phyloP scores from a whole-genome alignment of 1,140 invertebrate species.

The Tenebrio molitor region DNA sequence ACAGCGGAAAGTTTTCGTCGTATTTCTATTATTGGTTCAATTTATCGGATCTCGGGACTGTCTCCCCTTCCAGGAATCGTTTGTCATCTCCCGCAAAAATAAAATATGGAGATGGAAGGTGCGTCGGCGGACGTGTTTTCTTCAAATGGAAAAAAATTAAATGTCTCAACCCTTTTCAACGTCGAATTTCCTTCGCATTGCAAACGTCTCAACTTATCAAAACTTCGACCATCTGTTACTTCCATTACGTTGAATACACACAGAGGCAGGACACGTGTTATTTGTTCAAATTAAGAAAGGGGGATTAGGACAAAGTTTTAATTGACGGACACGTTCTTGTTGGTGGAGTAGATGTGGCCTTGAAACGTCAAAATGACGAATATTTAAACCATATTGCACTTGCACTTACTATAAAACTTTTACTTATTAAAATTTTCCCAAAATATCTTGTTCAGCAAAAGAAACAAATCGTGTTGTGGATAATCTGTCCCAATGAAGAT shows the following conservation, averaged over 20 bases:
- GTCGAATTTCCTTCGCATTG: slow-evolving; percentile 19
- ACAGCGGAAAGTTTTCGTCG: slow-evolving; percentile 23
- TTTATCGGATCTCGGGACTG: slow-evolving; percentile 16
- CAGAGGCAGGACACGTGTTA: slow-evolving; percentile 15
- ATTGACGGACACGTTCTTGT: too few relatives aligned
- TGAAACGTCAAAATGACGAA: too few relatives aligned
- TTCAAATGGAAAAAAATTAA: slow-evolving; percentile 1
- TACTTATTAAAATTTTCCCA: too few relatives aligned
- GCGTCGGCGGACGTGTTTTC: neutral
- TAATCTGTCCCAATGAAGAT: too few relatives aligned
- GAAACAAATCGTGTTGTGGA: too few relatives aligned
- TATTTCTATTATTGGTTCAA: slow-evolving; percentile 38
- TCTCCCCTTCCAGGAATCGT: neutral
- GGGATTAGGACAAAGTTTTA: slow-evolving; percentile 33
- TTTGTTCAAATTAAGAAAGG: slow-evolving; percentile 3
- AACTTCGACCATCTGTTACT: slow-evolving; percentile 22
- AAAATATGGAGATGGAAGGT: neutral
- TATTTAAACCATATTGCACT: too few relatives aligned
- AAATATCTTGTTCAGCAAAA: too few relatives aligned
- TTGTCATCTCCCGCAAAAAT: slow-evolving; percentile 11
- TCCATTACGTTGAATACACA: slow-evolving; percentile 25
- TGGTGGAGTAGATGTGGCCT: too few relatives aligned
- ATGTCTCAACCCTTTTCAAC: slow-evolving; percentile 29
- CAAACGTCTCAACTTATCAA: slow-evolving; percentile 12
- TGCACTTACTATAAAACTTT: too few relatives aligned